Conservation (phyloP, 2,113 vertebrate genomes). For the Podarcis cretensis region DNA sequence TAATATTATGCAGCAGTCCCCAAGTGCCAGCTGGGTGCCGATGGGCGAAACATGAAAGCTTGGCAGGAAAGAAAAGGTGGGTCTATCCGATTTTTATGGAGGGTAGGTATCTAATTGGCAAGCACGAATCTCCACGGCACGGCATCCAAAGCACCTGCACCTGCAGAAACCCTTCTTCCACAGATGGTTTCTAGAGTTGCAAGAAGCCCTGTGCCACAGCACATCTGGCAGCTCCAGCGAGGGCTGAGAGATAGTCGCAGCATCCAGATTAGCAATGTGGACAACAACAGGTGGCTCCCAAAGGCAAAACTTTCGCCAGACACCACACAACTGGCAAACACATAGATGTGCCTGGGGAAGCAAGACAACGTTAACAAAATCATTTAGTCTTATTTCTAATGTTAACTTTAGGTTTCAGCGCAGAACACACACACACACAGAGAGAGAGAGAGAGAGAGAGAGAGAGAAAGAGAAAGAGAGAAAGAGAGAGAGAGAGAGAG, state of each 20-base stretch:
- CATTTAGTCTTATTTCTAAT: not conserved
- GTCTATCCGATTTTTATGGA: not conserved
- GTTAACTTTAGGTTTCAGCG: not conserved
- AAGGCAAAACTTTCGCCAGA: not conserved
- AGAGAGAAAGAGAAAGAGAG: not conserved
- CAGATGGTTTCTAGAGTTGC: not conserved
- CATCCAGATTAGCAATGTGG: not conserved
- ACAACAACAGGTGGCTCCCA: slow-evolving; percentile 1
- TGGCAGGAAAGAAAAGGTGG: not conserved
- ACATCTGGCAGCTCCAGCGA: not conserved
- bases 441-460: not conserved
- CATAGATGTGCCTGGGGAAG: not conserved
- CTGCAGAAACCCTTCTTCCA: not conserved
- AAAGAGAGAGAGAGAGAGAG: not conserved
- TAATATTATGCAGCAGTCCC: not conserved
- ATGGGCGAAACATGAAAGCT: not conserved
- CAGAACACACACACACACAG: not conserved
- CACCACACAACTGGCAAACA: too few relatives aligned
- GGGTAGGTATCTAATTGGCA: not conserved
- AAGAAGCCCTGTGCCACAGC: not conserved
- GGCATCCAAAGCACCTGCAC: not conserved
- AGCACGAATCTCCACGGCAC: not conserved
- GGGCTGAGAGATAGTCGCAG: too few relatives aligned
- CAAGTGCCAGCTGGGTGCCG: not conserved
- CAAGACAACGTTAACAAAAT: not conserved